Evolutionary conservation across 2,888 invertebrate genomes (phyloP).

Genomic region (Sinotaia quadrata): DNA sequence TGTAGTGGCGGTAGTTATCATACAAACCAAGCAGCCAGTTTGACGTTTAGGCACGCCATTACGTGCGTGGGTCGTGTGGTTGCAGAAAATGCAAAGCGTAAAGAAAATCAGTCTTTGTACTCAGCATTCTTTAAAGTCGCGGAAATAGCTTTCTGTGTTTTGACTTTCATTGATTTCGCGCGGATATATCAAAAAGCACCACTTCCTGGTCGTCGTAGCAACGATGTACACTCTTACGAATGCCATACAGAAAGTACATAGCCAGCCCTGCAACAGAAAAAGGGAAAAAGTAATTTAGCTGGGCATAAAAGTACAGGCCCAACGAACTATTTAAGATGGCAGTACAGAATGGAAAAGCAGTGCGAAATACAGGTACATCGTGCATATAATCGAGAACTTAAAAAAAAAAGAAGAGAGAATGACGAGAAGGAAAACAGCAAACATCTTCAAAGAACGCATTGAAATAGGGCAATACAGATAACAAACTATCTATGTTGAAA

Average conservation of each 20-base stretch:
- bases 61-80: not conserved
- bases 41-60: not conserved
- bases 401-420: no score
- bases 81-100: not conserved
- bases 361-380: no score
- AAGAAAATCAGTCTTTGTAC: not conserved
- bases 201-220: constrained; percentile 60
- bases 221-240: constrained; percentile 58
- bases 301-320: no score
- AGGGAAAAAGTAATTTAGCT: not conserved
- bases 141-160: not conserved
- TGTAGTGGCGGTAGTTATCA: no score
- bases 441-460: no score
- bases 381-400: no score
- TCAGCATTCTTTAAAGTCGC: not conserved
- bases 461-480: no score
- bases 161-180: constrained; percentile 24
- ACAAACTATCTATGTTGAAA: no score
- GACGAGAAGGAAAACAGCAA: no score
- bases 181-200: constrained; percentile 60
- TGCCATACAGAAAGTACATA: constrained; percentile 68
- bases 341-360: no score
- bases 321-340: no score
- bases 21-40: not conserved
- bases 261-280: constrained; percentile 57